A percentile compares a stretch with the other conserved stretches of the same genome.
phyloP scores from a whole-genome alignment of 1,140 invertebrate species.

The Rhizoglyphus robini region DNA sequence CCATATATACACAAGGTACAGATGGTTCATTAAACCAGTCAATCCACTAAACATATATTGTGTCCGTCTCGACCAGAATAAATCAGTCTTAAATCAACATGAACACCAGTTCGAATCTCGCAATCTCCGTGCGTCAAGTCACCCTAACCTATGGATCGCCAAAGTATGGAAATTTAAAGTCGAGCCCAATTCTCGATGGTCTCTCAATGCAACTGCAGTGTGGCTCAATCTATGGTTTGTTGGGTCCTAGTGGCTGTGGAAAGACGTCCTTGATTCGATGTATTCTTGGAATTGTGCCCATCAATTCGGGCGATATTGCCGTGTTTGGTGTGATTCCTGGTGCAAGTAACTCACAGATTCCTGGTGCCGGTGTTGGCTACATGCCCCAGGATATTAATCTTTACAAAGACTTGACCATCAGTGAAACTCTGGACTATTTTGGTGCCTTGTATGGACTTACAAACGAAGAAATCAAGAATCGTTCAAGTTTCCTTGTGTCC shows the following conservation, averaged over 20 bases:
- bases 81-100: too few species aligned
- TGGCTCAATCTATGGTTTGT: conserved; percentile 37
- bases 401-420: conserved; percentile 83
- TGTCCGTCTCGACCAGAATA: too few species aligned
- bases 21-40: too few species aligned
- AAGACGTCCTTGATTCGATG: conserved; percentile 37
- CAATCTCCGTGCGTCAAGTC: too few species aligned
- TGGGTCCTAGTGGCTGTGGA: conserved; percentile 48
- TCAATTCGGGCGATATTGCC: conserved; percentile 14
- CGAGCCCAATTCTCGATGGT: conserved; percentile 20
- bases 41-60: too few species aligned
- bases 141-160: too few species aligned
- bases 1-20: too few species aligned
- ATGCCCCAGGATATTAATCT: conserved; percentile 49
- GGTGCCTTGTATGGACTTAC: conserved; percentile 63
- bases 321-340: conserved; percentile 50
- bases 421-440: conserved; percentile 88
- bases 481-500: too few species aligned
- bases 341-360: conserved; percentile 55
- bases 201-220: conserved; percentile 18
- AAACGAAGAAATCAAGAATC: too few species aligned
- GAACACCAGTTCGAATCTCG: too few species aligned
- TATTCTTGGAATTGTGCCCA: conserved; percentile 25
- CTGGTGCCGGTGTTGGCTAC: conserved; percentile 63
- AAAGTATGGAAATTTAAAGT: too few species aligned